Evolutionary conservation across 2,888 invertebrate genomes (phyloP).

Genomic region (Calameuta pallipes): DNA sequence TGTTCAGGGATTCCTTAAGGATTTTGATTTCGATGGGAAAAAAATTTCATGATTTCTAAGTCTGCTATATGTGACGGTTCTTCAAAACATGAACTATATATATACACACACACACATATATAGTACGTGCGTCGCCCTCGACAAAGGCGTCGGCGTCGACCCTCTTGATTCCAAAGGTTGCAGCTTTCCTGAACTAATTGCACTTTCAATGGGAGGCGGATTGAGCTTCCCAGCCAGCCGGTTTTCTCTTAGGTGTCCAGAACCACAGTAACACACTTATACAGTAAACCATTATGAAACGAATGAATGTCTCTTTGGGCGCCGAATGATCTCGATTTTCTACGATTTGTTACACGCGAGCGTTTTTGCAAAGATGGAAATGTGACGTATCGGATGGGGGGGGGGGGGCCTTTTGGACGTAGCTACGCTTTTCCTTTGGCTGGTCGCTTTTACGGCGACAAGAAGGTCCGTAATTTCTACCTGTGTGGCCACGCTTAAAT

Average conservation of each 20-base stretch:
- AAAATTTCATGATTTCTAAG: not conserved
- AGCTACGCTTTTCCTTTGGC: not conserved
- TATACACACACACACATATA: slow-evolving; percentile 2
- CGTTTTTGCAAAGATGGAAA: slow-evolving; percentile 41
- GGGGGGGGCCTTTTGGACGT: not conserved
- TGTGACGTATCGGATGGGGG: not conserved
- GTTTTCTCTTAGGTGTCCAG: not conserved
- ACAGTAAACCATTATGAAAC: slow-evolving; percentile 1
- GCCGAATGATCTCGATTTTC: slow-evolving; percentile 20
- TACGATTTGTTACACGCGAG: slow-evolving; percentile 50
- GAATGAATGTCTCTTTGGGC: slow-evolving; percentile 5
- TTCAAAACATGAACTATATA: slow-evolving; percentile 8
- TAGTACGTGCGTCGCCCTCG: not conserved
- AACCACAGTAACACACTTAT: not conserved
- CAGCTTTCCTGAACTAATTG: slow-evolving; percentile 56
- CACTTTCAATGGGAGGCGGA: slow-evolving; percentile 40
- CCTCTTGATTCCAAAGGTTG: slow-evolving; percentile 33
- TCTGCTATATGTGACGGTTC: not conserved
- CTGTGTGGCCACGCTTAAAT: slow-evolving; percentile 2
- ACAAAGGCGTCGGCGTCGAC: not conserved
- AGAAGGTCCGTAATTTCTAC: not conserved
- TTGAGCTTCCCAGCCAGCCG: slow-evolving; percentile 29
- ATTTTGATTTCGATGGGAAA: not conserved
- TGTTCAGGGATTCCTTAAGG: not conserved
- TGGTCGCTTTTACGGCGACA: not conserved